A percentile compares a stretch with the other conserved stretches of the same genome.
phyloP scores from a whole-genome alignment of 2,113 vertebrate species.

The Vulpes ferrilata region DNA sequence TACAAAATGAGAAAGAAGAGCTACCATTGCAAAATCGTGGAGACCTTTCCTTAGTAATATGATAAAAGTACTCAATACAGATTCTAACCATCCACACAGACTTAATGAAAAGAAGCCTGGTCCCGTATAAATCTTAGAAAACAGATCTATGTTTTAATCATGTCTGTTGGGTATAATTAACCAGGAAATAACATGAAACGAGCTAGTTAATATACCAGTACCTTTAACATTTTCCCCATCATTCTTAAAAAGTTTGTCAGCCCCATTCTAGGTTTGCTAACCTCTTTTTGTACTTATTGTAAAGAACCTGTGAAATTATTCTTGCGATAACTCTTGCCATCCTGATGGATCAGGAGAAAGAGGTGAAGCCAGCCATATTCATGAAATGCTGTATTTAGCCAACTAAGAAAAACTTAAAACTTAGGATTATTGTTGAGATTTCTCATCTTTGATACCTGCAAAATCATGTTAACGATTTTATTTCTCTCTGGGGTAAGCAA shows the following conservation, averaged over 20 bases:
- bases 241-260: background rate
- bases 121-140: background rate
- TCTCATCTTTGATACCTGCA: background rate
- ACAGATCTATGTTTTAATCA: background rate
- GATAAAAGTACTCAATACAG: background rate
- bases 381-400: background rate
- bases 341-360: background rate
- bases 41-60: background rate
- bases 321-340: background rate
- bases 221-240: background rate
- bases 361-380: background rate
- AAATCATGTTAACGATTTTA: background rate
- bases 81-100: background rate
- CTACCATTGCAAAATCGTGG: background rate
- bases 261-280: background rate
- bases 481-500: conserved; percentile 1
- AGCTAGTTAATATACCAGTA: background rate
- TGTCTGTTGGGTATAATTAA: background rate
- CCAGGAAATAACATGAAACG: background rate
- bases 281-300: background rate
- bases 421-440: background rate
- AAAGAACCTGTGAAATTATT: background rate
- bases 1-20: background rate
- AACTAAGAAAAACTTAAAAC: conserved; percentile 25
- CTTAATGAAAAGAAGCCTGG: conserved; percentile 20